Evolutionary conservation across 1,140 invertebrate species (phyloP), one percentile per base, ranked within the genome.

Genomic region (Rhopalosiphum maidis): DNA sequence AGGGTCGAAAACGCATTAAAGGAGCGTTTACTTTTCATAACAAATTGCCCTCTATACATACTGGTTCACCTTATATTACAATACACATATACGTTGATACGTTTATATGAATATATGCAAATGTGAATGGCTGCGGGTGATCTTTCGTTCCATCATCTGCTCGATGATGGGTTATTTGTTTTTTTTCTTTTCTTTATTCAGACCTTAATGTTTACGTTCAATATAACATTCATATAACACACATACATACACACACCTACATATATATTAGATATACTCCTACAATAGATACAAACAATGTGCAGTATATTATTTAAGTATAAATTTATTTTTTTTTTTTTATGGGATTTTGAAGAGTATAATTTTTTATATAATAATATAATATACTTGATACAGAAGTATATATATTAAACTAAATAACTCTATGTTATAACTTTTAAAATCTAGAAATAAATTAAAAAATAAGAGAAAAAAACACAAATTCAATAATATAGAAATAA

Each of bases 1-100:
- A 55, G 91, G 91, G 91, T 93, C 91, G 91, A 93, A 93, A 93
- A 93, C 91, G 48, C 91, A 93, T 93, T 93, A 93, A 93, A 93
- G 82, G 22, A 86, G 48, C 77, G 91, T 93, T 93, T 93, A 93
- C 91, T 93, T 93, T 93, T 93, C 77, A 93, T 93, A 93, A 93
- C 91, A 93, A 93, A 93, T 93, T 93, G 91, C 91, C 77, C 91
- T 93, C 35, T 48, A 85, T 92, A 37, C 60, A 92, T 92, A 83
- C 48, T 92, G 90, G 68, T 82, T 46, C 35, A 86, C 91, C 51
- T 55, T 86, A 86, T 85, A 93, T 93, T 93, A 93, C 82, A 93
- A 86, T n/a, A 41, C 48, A 91, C 43, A 93, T 46, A 91, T 90
- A 30, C 35, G 30, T 77, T 77, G 60, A 60, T 37, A 83, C 48